Base-by-base conservation (phyloP, 2,888 invertebrate genomes). In the Tanaodytes sp. region DNA sequence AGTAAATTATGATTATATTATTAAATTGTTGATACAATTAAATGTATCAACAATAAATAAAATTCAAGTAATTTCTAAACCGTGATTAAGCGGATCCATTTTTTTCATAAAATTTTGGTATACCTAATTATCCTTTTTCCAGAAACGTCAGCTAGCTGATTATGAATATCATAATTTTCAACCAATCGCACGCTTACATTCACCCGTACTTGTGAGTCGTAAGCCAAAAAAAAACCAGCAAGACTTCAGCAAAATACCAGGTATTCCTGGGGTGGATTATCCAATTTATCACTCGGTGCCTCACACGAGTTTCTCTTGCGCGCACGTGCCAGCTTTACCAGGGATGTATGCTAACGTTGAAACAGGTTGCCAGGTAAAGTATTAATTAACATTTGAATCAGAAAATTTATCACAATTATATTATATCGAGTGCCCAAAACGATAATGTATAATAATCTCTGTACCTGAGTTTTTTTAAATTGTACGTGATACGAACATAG, bases 271-370 rank as follows among this genome's bases (percentile, higher is more conserved):
- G 1, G 90, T 92, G 1, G 94, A 95, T 85, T 95, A 90, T 85
- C 95, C 95, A 0, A 87, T 93, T 51, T 94, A 90, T 84, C 92
- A 92, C 80, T 86, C 87, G 68, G 92, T 93, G 1, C 95, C 95
- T 0, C 89, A 90, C 23, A 95, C 95, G 14, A 88, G 89, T 74
- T 95, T 95, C 86, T 91, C 92, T 1, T 95, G 95, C 80, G 87
- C 89, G 46, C 88, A 91, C 75, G 93, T 94, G 33, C 94, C 94
- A 0, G 91, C 90, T 15, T 88, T 90, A 52, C 94, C 95, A 1
- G 95, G 95, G 74, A 94, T 95, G 90, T 95, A 95, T 82, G 95
- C 95, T n/a, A 94, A 95, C 80, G 91, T 93, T 1, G 95, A 95
- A 84, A 91, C 95, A 72, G 93, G 93, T 58, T 95, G 94, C 76